Conservation (phyloP, 1,140 invertebrate genomes). For the Stegodyphus dumicola region DNA sequence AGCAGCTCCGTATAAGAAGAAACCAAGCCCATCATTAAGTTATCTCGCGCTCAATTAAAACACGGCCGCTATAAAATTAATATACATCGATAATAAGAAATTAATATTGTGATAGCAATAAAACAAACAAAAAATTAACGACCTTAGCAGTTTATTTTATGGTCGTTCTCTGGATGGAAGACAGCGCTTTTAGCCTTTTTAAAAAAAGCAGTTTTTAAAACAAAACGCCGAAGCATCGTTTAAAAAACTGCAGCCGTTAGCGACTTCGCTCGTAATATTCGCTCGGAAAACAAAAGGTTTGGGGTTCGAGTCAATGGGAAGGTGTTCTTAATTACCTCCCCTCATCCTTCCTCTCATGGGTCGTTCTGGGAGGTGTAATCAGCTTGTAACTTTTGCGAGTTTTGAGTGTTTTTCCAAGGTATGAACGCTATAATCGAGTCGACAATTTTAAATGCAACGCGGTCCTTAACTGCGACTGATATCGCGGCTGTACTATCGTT, state of each 20-base stretch:
- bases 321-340: conserved; percentile 53
- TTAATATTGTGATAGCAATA: conserved; percentile 60
- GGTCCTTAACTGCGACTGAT: conserved; percentile 40
- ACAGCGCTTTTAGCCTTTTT: conserved; percentile 33
- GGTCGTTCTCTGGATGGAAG: conserved; percentile 13
- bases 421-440: conserved; percentile 25
- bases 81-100: conserved; percentile 59
- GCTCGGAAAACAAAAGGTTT: conserved; percentile 50
- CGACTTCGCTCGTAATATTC: conserved; percentile 33
- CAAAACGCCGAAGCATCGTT: conserved; percentile 41
- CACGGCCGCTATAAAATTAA: conserved; percentile 56
- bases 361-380: conserved; percentile 19
- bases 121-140: conserved; percentile 61
- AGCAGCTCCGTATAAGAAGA: conserved; percentile 7
- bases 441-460: conserved; percentile 50
- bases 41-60: conserved; percentile 55
- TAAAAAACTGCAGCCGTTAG: conserved; percentile 57
- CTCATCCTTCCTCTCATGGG: background rate
- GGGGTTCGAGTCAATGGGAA: conserved; percentile 30
- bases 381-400: conserved; percentile 31
- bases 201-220: conserved; percentile 58
- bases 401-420: conserved; percentile 24
- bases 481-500: conserved; percentile 29
- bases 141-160: conserved; percentile 57
- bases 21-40: conserved; percentile 49